Evolutionary conservation across 2,797 vertebrate genomes (phyloP).

Genomic region (Sebastes cheni): DNA sequence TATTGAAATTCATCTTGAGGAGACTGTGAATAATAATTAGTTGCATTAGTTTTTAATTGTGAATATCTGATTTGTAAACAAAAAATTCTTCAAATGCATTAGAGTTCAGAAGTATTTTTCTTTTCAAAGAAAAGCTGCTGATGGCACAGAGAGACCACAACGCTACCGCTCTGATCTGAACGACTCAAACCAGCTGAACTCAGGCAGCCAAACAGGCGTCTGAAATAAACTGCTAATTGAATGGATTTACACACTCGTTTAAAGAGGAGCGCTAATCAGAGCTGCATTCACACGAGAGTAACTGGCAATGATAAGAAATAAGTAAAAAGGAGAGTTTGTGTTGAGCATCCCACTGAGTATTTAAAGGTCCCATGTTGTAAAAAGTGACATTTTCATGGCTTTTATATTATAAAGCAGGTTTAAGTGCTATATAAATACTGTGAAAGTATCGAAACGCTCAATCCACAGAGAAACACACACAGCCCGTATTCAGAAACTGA

Average conservation of each 20-base stretch:
- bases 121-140: neutral
- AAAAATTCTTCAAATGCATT: neutral
- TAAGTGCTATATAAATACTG: too few relatives aligned
- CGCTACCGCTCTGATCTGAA: neutral
- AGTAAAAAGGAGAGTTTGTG: neutral
- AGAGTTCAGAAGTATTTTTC: neutral
- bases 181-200: neutral
- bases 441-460: too few relatives aligned
- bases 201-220: neutral
- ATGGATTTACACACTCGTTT: conserved; percentile 6
- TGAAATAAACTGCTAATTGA: neutral
- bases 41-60: too few relatives aligned
- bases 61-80: too few relatives aligned
- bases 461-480: too few relatives aligned
- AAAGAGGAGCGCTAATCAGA: conserved; percentile 14
- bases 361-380: neutral
- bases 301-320: neutral
- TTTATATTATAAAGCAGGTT: too few relatives aligned
- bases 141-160: neutral
- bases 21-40: too few relatives aligned
- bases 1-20: too few relatives aligned
- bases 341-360: neutral
- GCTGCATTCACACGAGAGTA: conserved; percentile 10
- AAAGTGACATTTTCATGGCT: too few relatives aligned
- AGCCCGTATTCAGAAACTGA: too few relatives aligned